Conservation (phyloP, 1,140 invertebrate species). For the Teleogryllus occipitalis region DNA sequence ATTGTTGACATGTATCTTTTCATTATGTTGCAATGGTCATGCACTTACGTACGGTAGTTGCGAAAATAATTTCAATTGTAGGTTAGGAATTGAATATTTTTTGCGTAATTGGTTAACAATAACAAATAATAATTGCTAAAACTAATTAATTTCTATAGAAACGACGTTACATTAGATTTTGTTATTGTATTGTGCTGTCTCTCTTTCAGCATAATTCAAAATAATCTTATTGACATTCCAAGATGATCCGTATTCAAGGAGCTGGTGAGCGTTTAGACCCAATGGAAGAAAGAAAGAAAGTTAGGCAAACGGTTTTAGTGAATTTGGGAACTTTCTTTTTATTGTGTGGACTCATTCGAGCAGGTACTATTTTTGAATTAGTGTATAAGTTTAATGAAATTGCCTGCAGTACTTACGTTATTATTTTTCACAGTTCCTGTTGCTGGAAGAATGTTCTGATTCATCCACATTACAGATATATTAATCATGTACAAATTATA, state of each 20-base stretch:
- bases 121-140: no score
- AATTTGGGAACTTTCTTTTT: neutral
- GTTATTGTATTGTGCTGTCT: no score
- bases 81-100: no score
- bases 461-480: neutral
- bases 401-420: neutral
- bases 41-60: no score
- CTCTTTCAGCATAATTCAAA: no score
- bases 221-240: no score
- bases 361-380: neutral
- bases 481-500: neutral
- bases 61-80: no score
- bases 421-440: neutral
- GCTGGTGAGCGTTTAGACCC: neutral
- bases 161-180: no score
- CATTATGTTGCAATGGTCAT: no score
- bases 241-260: neutral
- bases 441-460: neutral
- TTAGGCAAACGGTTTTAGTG: neutral
- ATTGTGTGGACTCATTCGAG: neutral
- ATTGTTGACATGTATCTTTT: no score
- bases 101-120: no score
- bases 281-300: neutral
- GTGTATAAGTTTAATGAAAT: neutral
- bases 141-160: no score